These are phyloP conservation scores for Theretra japonica DNA, from an alignment of 2,888 invertebrate species.

Conservation along the genomic window DNA sequence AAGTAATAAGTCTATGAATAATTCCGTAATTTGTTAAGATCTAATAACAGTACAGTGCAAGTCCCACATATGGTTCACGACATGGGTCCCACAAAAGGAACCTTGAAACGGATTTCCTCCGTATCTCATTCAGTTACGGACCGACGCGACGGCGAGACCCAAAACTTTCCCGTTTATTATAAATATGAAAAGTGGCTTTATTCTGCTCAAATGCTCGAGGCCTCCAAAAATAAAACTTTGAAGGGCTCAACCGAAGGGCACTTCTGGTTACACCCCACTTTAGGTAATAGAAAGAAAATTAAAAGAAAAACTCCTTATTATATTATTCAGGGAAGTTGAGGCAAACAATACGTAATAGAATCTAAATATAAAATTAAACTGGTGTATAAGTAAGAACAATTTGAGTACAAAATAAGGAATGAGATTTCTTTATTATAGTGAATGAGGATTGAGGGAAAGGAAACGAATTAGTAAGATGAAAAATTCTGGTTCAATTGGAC, in stretches of 20 bases:
- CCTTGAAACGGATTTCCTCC: background rate
- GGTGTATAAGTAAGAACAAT: background rate
- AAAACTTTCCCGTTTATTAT: slow-evolving; percentile 13
- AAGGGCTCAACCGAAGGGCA: slow-evolving; percentile 5
- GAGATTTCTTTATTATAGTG: too few species aligned
- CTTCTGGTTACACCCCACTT: background rate
- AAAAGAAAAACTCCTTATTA: slow-evolving; percentile 8
- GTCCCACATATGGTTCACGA: too few species aligned
- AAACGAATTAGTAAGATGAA: too few species aligned
- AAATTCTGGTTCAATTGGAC: too few species aligned
- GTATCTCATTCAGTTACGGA: background rate
- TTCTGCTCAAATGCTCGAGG: background rate
- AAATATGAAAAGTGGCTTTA: background rate
- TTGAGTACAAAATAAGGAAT: too few species aligned
- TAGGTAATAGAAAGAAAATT: slow-evolving; percentile 13
- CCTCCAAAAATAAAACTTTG: slow-evolving; percentile 13
- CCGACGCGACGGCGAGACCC: background rate
- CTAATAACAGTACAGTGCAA: too few species aligned
- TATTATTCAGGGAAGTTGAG: background rate
- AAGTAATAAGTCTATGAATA: too few species aligned
- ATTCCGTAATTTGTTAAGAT: too few species aligned
- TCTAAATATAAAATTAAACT: background rate
- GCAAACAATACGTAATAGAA: background rate
- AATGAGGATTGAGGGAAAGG: too few species aligned
- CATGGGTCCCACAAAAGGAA: too few species aligned